Conservation (phyloP, 2,113 vertebrate genomes). For the Strix uralensis region DNA sequence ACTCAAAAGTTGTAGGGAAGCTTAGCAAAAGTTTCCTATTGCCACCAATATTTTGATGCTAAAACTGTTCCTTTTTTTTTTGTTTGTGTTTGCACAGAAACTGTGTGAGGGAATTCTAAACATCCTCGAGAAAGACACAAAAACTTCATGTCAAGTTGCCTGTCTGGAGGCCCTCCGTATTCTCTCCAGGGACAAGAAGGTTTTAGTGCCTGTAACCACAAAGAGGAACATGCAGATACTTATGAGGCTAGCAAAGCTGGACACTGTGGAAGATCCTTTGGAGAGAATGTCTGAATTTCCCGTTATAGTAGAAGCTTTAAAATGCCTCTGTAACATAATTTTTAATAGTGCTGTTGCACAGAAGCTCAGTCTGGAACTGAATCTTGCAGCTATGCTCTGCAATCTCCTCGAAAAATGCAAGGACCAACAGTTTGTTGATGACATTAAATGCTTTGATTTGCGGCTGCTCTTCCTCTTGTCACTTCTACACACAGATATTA, state of each 20-base stretch:
- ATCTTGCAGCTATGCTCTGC: slow-evolving; percentile 86
- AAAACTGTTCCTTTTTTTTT: slow-evolving; percentile 19
- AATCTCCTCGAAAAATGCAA: slow-evolving; percentile 78
- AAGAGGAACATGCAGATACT: slow-evolving; percentile 89
- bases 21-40: background rate
- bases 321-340: slow-evolving; percentile 96
- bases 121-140: slow-evolving; percentile 80
- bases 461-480: slow-evolving; percentile 95
- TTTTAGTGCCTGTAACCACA: slow-evolving; percentile 91
- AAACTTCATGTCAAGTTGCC: slow-evolving; percentile 83
- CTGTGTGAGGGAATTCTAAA: slow-evolving; percentile 87
- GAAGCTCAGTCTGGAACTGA: slow-evolving; percentile 89
- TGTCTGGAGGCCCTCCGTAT: slow-evolving; percentile 95
- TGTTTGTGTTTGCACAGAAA: slow-evolving; percentile 75
- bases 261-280: slow-evolving; percentile 67
- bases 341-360: slow-evolving; percentile 93
- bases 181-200: slow-evolving; percentile 92
- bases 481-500: slow-evolving; percentile 87
- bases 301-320: slow-evolving; percentile 93
- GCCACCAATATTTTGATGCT: background rate
- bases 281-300: slow-evolving; percentile 79
- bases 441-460: slow-evolving; percentile 93
- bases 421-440: slow-evolving; percentile 74
- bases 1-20: background rate
- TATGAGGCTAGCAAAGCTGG: slow-evolving; percentile 82